phyloP scores from a whole-genome alignment of 2,797 vertebrate species.

The Peromyscus melanophrys region DNA sequence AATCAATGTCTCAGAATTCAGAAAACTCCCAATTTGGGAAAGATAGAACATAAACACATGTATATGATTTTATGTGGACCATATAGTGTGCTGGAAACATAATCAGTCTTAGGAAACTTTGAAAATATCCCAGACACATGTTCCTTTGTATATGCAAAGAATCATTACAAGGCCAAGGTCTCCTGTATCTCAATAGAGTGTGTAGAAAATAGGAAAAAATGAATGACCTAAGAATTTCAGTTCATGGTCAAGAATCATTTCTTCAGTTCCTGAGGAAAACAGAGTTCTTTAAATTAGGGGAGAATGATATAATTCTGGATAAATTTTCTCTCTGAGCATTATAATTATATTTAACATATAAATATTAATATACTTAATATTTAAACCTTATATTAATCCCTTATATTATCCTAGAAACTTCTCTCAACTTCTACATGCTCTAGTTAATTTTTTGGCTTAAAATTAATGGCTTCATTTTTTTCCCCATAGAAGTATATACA shows the following conservation, averaged over 20 bases:
- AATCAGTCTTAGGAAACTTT: conserved; percentile 27
- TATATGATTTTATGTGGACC: not conserved
- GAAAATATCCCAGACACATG: not conserved
- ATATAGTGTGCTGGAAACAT: not conserved
- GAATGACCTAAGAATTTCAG: not conserved
- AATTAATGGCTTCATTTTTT: conserved; percentile 61
- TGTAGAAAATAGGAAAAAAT: conserved; percentile 32
- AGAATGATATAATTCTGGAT: conserved; percentile 38
- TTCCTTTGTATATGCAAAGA: not conserved
- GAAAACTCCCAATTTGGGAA: conserved; percentile 41
- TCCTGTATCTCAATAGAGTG: not conserved
- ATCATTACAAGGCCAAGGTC: not conserved
- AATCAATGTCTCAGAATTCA: not conserved
- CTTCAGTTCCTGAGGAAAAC: conserved; percentile 48
- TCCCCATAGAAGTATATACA: conserved; percentile 6
- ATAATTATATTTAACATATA: conserved; percentile 37
- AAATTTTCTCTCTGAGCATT: conserved; percentile 19
- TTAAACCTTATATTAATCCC: conserved; percentile 4
- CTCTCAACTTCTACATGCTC: conserved; percentile 41
- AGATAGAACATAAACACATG: not conserved
- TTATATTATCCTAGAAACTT: conserved; percentile 48
- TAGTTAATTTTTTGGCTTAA: conserved; percentile 53
- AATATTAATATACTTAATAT: conserved; percentile 28
- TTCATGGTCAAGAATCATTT: not conserved
- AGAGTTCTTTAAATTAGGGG: not conserved